phyloP scores from a whole-genome alignment of 1,140 invertebrate genomes.

The Drosophila erecta region DNA sequence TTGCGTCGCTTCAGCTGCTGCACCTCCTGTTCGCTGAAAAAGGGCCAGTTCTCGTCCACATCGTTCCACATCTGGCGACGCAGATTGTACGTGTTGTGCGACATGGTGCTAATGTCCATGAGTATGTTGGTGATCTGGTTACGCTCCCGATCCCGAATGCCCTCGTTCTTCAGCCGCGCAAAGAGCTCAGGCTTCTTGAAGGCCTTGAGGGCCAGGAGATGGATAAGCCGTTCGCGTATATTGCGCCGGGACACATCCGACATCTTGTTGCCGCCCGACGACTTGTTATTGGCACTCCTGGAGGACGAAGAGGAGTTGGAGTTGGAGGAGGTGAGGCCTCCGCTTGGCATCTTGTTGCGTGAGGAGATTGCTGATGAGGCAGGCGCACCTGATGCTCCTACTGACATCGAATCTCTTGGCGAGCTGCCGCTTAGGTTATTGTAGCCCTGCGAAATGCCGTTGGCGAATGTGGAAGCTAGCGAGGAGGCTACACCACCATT shows the following conservation, averaged over 20 bases:
- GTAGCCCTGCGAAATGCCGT: slow-evolving; percentile 84
- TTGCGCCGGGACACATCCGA: slow-evolving; percentile 75
- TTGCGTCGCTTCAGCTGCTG: slow-evolving; percentile 94
- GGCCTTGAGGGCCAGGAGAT: slow-evolving; percentile 95
- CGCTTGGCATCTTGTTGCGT: slow-evolving; percentile 65
- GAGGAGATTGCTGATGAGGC: slow-evolving; percentile 17
- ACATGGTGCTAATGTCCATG: slow-evolving; percentile 90
- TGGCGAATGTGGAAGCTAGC: slow-evolving; percentile 70
- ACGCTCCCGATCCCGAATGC: slow-evolving; percentile 93
- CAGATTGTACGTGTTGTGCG: slow-evolving; percentile 94
- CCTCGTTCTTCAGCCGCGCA: slow-evolving; percentile 92
- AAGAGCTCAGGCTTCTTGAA: slow-evolving; percentile 97
- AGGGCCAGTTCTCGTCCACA: slow-evolving; percentile 97
- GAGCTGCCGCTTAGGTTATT: slow-evolving; percentile 72
- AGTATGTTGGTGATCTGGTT: slow-evolving; percentile 90
- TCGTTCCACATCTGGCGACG: slow-evolving; percentile 95
- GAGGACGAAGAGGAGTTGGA: slow-evolving; percentile 38
- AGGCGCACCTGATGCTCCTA: slow-evolving; percentile 1
- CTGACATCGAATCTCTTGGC: slow-evolving; percentile 47
- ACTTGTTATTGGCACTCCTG: slow-evolving; percentile 63
- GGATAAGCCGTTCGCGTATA: slow-evolving; percentile 92
- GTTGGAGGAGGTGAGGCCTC: slow-evolving; percentile 38
- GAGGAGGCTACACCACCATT: slow-evolving; percentile 47
- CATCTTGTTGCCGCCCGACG: slow-evolving; percentile 60
- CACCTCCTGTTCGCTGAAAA: slow-evolving; percentile 94